Evolutionary conservation across 1,140 invertebrate genomes (phyloP), one percentile per base, ranked within the genome.

Genomic region (Drosophila subobscura): DNA sequence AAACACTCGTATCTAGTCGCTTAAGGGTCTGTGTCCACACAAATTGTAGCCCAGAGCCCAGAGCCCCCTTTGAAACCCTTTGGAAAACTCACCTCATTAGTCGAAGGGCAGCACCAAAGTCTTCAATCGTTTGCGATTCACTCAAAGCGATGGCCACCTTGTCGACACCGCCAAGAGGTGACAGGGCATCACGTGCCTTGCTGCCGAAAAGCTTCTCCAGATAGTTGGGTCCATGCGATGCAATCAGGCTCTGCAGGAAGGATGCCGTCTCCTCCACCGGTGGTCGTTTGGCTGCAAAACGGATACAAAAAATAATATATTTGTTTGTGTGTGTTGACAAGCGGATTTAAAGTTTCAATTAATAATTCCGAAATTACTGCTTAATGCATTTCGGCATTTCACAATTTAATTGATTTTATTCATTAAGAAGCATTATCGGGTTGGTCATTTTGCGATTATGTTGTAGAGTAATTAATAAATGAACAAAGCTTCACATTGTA

Each of bases 41-140:
- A 72, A 71, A 72, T 64, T 56, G 68, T 58, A 51, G 40, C 51
- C 50, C 29, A 41, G 23, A 51, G 45, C 51, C 16, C 14, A 27
- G 4, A 10, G 10, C 14, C n/a, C 14, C 8, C 7, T 7, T 25
- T 33, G n/a, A 6, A 23, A n/a, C 45, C 37, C 37, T 23, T 10
- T 70, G 25, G 5, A n/a, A 14, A 16, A 60, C 80, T 89, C 75
- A 91, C 91, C 91, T 86, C 91, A 92, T 92, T 68, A 92, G 66
- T 77, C 91, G 91, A 47, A 92, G 51, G 70, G 91, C 91, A 20
- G 91, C 91, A 33, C 91, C 91, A 63, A 92, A 92, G 76, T 92
- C 91, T 92, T 98, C 97, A 89, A 99, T 97, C 8, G 98, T 99
- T 92, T 98, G 97, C 12, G 97, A 98, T 93, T 99, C 98, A 98